Evolutionary conservation across 2,888 invertebrate species (phyloP).

Genomic region (Alsophila aescularia): DNA sequence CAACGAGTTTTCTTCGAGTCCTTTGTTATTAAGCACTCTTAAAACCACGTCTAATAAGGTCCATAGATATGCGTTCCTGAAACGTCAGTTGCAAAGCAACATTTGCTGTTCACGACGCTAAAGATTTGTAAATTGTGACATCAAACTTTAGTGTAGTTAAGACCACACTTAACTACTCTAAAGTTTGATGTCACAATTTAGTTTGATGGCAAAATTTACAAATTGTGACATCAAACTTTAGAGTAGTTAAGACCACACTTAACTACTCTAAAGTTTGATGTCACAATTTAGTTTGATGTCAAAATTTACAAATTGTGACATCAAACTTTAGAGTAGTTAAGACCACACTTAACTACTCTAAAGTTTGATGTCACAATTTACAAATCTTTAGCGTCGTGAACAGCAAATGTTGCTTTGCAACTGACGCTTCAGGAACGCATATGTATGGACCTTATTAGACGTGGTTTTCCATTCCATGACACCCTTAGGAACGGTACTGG

Average conservation of each 20-base stretch:
- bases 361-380: too few relatives aligned
- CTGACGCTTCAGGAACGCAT: conserved; percentile 10
- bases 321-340: too few relatives aligned
- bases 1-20: too few relatives aligned
- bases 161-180: too few relatives aligned
- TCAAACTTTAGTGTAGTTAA: conserved; percentile 1
- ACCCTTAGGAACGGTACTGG: neutral
- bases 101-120: conserved; percentile 3
- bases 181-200: too few relatives aligned
- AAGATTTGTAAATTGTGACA: conserved; percentile 9
- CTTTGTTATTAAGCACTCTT: neutral
- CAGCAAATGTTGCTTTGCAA: conserved; percentile 9
- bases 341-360: too few relatives aligned
- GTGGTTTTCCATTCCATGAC: neutral
- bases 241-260: conserved; percentile 1
- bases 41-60: conserved; percentile 1
- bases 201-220: too few relatives aligned
- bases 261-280: too few relatives aligned
- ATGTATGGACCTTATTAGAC: conserved; percentile 5
- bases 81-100: conserved; percentile 12
- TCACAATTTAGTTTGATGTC: neutral
- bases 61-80: conserved; percentile 8
- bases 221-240: neutral
- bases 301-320: too few relatives aligned
- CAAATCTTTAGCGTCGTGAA: conserved; percentile 6